Conservation (phyloP, 2,888 invertebrate genomes). For the Cheilosia grossa region DNA sequence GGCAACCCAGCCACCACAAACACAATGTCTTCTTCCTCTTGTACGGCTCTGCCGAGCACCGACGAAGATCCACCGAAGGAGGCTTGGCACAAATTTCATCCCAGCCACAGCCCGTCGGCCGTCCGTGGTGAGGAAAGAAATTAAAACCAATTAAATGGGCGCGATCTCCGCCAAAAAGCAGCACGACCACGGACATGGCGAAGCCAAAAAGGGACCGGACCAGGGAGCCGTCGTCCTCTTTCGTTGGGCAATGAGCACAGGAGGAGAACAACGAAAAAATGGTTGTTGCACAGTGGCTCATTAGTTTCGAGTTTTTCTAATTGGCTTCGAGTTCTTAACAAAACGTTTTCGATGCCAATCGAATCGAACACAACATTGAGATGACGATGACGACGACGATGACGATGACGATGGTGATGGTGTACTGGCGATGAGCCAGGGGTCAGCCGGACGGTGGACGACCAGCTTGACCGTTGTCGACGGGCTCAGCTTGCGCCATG, state of each 20-base stretch:
- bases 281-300: slow-evolving; percentile 78
- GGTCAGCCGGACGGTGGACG: slow-evolving; percentile 47
- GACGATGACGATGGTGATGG: slow-evolving; percentile 57
- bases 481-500: slow-evolving; percentile 44
- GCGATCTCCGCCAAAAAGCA: slow-evolving; percentile 76
- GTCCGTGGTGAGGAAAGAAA: slow-evolving; percentile 76
- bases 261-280: slow-evolving; percentile 74
- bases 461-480: slow-evolving; percentile 33
- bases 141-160: slow-evolving; percentile 79
- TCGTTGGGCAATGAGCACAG: slow-evolving; percentile 14
- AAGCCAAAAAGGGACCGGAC: slow-evolving; percentile 45
- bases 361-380: slow-evolving; percentile 75
- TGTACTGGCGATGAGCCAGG: slow-evolving; percentile 45
- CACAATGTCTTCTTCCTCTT: slow-evolving; percentile 49
- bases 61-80: slow-evolving; percentile 36
- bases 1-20: slow-evolving; percentile 41
- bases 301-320: slow-evolving; percentile 79
- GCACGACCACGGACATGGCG: slow-evolving; percentile 41
- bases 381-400: slow-evolving; percentile 67
- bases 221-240: slow-evolving; percentile 23
- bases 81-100: slow-evolving; percentile 62
- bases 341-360: slow-evolving; percentile 78
- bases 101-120: slow-evolving; percentile 15
- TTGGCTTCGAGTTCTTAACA: slow-evolving; percentile 78
- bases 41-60: neutral